These are phyloP conservation scores for Hypocryptadius cinnamomeus DNA, from an alignment of 2,113 vertebrate species.

Conservation along the genomic window DNA sequence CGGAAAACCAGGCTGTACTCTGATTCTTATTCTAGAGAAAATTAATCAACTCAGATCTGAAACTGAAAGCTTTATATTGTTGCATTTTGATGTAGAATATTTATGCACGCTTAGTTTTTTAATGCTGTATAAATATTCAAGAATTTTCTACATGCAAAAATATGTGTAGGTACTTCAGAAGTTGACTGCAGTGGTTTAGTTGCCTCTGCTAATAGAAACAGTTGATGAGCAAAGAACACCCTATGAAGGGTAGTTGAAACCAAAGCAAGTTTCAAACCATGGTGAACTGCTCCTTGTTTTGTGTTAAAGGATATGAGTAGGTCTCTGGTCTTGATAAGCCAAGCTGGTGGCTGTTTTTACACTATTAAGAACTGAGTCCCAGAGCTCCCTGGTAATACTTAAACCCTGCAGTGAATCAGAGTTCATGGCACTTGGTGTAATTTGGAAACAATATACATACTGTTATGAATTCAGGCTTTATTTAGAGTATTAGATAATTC, in stretches of 20 bases:
- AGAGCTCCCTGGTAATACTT: not conserved
- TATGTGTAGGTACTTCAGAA: not conserved
- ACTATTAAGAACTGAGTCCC: accelerated
- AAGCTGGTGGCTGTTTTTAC: not conserved
- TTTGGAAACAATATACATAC: not conserved
- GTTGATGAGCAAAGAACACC: not conserved
- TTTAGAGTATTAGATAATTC: not conserved
- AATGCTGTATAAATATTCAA: not conserved
- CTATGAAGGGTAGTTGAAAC: not conserved
- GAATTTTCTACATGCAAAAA: not conserved
- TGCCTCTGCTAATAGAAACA: not conserved
- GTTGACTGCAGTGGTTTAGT: not conserved
- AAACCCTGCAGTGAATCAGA: not conserved
- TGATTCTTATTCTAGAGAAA: not conserved
- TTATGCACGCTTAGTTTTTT: not conserved
- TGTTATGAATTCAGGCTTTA: not conserved
- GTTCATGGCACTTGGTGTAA: not conserved
- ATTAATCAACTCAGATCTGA: not conserved
- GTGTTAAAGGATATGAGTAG: not conserved
- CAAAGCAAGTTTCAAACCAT: not conserved
- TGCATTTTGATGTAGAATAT: not conserved
- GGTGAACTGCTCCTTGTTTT: not conserved
- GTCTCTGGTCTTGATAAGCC: not conserved
- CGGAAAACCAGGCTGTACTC: not conserved
- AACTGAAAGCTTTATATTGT: not conserved